Conservation (phyloP, 2,113 vertebrate genomes). For the Cryptomyrus ogoouensis region DNA sequence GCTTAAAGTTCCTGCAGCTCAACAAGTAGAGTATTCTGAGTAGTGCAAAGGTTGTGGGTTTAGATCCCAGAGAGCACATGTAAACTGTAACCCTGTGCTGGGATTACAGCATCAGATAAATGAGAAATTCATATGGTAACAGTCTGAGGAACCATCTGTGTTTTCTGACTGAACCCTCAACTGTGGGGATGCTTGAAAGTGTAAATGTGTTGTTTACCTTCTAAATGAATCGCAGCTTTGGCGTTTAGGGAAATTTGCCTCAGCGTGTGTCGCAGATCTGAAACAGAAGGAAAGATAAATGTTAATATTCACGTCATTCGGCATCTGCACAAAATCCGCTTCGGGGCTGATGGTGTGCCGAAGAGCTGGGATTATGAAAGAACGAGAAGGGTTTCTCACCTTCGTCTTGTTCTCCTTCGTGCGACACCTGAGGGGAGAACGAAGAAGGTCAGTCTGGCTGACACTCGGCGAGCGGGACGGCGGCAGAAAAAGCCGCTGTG, state of each 20-base stretch:
- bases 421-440: neutral
- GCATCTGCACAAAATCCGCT: neutral
- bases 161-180: neutral
- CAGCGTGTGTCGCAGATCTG: constrained; percentile 47
- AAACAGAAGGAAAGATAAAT: constrained; percentile 15
- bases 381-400: constrained; percentile 38
- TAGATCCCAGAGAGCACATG: neutral
- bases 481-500: neutral
- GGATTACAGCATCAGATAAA: neutral
- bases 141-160: neutral
- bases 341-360: neutral
- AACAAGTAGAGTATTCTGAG: neutral
- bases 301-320: neutral
- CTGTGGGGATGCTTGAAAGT: neutral
- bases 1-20: neutral
- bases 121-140: neutral
- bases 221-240: constrained; percentile 44
- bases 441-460: constrained; percentile 19
- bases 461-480: neutral
- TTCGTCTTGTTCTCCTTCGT: neutral
- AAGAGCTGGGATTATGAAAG: neutral
- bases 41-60: neutral
- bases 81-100: neutral
- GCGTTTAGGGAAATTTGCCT: constrained; percentile 44
- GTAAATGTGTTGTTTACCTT: constrained; percentile 30